These are phyloP conservation scores for Peromyscus californicus DNA, from an alignment of 2,113 vertebrate species.

Conservation along the genomic window DNA sequence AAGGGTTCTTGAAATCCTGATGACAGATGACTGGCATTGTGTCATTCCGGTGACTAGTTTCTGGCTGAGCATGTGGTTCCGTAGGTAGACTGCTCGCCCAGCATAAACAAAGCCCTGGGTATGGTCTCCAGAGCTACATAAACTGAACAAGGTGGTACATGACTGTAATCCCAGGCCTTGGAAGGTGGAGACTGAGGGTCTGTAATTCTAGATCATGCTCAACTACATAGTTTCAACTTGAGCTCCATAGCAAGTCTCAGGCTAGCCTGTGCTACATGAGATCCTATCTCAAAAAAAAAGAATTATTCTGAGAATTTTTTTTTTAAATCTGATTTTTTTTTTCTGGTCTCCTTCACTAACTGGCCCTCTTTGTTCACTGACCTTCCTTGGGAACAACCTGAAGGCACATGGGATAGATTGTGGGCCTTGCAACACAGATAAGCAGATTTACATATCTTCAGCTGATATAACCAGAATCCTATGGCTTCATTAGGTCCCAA, in stretches of 20 bases:
- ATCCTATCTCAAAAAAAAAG: not conserved
- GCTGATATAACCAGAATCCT: not conserved
- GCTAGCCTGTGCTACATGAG: not conserved
- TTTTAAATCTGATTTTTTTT: too few relatives aligned
- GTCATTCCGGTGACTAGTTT: not conserved
- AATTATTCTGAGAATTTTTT: too few relatives aligned
- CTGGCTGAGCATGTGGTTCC: not conserved
- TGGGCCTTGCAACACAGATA: not conserved
- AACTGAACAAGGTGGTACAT: not conserved
- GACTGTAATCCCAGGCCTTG: not conserved
- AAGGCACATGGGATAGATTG: not conserved
- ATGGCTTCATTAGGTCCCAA: not conserved
- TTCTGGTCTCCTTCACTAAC: not conserved
- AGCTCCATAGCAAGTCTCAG: not conserved
- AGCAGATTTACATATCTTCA: not conserved
- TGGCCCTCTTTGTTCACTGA: not conserved
- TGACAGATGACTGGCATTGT: not conserved
- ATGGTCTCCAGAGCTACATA: too few relatives aligned
- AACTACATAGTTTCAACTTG: too few relatives aligned
- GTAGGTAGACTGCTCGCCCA: not conserved
- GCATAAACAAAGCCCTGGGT: not conserved
- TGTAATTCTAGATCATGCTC: not conserved
- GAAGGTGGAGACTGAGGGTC: not conserved
- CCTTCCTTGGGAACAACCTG: not conserved
- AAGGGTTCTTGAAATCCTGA: not conserved